phyloP scores from a whole-genome alignment of 2,797 vertebrate genomes.

The Scarus forsteni region DNA sequence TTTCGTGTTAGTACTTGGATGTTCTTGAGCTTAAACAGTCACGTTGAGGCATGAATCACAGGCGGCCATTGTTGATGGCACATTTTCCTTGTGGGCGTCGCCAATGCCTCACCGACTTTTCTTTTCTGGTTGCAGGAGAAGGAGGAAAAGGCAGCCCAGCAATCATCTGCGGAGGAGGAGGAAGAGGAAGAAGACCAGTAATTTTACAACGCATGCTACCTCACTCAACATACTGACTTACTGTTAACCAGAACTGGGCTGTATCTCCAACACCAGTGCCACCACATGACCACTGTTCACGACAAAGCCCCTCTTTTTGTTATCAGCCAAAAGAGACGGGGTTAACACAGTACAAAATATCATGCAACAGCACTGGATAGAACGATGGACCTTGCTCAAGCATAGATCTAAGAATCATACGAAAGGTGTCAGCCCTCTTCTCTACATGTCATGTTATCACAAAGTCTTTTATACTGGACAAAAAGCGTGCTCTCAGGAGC shows the following conservation, averaged over 20 bases:
- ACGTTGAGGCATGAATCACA: constrained; percentile 49
- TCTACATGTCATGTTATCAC: constrained; percentile 78
- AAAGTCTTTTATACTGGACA: constrained; percentile 85
- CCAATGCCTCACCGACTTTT: constrained; percentile 11
- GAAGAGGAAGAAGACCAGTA: constrained; percentile 91
- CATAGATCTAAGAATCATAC: constrained; percentile 78
- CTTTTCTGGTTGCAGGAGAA: constrained; percentile 84
- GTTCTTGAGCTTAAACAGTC: constrained; percentile 37
- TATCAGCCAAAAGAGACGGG: constrained; percentile 51
- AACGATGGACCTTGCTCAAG: constrained; percentile 80
- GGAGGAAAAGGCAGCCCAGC: constrained; percentile 93
- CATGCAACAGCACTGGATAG: constrained; percentile 88
- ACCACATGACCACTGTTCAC: constrained; percentile 79
- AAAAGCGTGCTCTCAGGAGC: constrained; percentile 70
- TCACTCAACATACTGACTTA: constrained; percentile 88
- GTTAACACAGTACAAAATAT: constrained; percentile 76
- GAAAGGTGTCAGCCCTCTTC: constrained; percentile 76
- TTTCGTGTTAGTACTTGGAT: constrained; percentile 14
- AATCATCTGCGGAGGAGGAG: constrained; percentile 91
- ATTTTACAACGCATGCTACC: constrained; percentile 87
- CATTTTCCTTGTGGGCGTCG: constrained; percentile 43
- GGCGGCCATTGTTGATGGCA: constrained; percentile 31
- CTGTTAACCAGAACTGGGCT: constrained; percentile 86
- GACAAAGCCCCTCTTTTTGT: constrained; percentile 60
- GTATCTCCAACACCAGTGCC: constrained; percentile 81